Conservation (phyloP, 2,888 invertebrate species). For the Campopleginae sp. region DNA sequence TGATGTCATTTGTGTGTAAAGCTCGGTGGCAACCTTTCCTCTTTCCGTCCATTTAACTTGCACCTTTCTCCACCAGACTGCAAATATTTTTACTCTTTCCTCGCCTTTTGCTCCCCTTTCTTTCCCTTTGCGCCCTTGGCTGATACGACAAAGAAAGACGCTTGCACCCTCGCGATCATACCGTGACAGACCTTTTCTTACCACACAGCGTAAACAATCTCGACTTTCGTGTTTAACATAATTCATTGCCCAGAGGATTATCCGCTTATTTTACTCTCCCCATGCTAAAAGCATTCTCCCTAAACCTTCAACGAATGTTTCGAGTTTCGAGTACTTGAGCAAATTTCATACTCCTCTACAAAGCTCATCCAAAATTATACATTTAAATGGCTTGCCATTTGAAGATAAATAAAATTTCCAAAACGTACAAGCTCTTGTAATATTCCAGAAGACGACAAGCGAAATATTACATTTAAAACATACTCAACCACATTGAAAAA, state of each 20-base stretch:
- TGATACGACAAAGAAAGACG: constrained; percentile 15
- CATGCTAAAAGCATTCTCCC: constrained; percentile 25
- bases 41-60: constrained; percentile 23
- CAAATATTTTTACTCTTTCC: constrained; percentile 29
- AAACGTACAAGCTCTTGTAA: not conserved
- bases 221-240: constrained; percentile 54
- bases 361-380: not conserved
- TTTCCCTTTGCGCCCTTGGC: constrained; percentile 10
- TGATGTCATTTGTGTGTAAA: constrained; percentile 24
- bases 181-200: constrained; percentile 16
- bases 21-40: constrained; percentile 12
- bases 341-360: constrained; percentile 22
- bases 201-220: constrained; percentile 52
- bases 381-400: not conserved
- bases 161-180: not conserved
- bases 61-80: constrained; percentile 8
- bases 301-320: constrained; percentile 10
- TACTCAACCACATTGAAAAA: too few species aligned
- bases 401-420: not conserved
- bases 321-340: constrained; percentile 17
- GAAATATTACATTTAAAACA: too few species aligned
- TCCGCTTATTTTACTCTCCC: constrained; percentile 32
- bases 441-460: not conserved
- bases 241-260: constrained; percentile 52
- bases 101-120: not conserved